Evolutionary conservation across 2,888 invertebrate genomes (phyloP).

Genomic region (Anagyrus pseudococci): DNA sequence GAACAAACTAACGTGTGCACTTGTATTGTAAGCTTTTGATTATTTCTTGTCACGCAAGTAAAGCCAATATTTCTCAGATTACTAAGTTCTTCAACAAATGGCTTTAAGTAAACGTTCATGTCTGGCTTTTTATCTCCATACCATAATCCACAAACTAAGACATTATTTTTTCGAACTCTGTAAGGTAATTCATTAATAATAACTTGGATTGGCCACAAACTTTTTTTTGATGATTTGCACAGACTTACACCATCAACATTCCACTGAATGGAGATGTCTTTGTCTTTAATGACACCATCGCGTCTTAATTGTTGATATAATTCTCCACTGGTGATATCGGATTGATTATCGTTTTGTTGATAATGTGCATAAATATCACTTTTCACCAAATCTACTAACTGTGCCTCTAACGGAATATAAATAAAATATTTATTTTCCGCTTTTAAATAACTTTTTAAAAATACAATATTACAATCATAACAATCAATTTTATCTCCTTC

Average conservation of each 20-base stretch:
- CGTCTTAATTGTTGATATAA: constrained; percentile 6
- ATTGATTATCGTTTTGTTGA: not conserved
- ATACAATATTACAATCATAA: not conserved
- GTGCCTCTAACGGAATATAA: constrained; percentile 4
- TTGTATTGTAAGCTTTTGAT: constrained; percentile 3
- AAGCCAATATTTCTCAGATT: constrained; percentile 25
- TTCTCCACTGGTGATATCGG: constrained; percentile 3
- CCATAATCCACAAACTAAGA: constrained; percentile 33
- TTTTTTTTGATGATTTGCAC: constrained; percentile 31
- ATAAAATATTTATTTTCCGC: not conserved
- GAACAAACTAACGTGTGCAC: too few relatives aligned
- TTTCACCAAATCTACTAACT: constrained; percentile 4
- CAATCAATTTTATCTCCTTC: not conserved
- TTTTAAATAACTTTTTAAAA: not conserved
- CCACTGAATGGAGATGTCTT: constrained; percentile 35
- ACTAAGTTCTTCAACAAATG: constrained; percentile 28
- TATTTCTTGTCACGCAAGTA: not conserved
- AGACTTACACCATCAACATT: constrained; percentile 34
- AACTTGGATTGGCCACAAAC: constrained; percentile 37
- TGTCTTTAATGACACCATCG: constrained; percentile 13
- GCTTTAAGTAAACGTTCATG: constrained; percentile 22
- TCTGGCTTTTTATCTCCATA: constrained; percentile 14
- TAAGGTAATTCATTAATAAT: constrained; percentile 37
- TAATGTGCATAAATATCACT: not conserved
- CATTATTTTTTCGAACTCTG: constrained; percentile 29